Base-by-base conservation (phyloP, 2,888 invertebrate species). In the Chaetogeoica ovagalla region DNA sequence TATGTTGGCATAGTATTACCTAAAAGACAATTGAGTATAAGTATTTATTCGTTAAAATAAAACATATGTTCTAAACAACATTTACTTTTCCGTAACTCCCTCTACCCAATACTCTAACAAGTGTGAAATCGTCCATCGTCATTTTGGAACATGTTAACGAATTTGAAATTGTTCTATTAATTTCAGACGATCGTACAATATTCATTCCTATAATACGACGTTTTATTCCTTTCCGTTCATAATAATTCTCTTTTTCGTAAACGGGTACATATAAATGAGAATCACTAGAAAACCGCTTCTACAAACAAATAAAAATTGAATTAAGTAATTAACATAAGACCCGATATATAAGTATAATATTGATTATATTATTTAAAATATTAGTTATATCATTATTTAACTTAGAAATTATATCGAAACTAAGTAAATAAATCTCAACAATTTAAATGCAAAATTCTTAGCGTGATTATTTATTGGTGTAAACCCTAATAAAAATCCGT, bases 41-140 rank as follows among this genome's bases (percentile, higher is more conserved):
- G 52, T 30, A 4, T 30, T 21, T 37, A 73, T 63, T 63, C 23
- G 21, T 23, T 55, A 19, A 19, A n/a, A 19, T 19, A 8, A 19
- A 19, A 55, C 48, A 55, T 9, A 59, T 59, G 21, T 60, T 60
- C 21, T 23, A 60, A 13, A 71, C 21, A 68, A 65, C 30, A 4
- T 30, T 83, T 85, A 98, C 98, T 91, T 99, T 99, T 85, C 99
- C 99, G 87, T 99, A 99, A 88, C 99, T 99, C 9, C 99, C 99
- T 85, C 99, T 91, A 65, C 99, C 99, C 82, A 99, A 90, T 30
- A 99, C 99, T 87, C 97, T 97, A 84, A 98, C 90, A 85, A 98
- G 89, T 85, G 95, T 91, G 89, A 99, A 99, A 87, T 96, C 94
- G 73, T 95, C 94, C 89, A 98, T 91, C 55, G 91, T 91, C 91